These are phyloP conservation scores for Poecilia gillii DNA, from an alignment of 2,797 vertebrate species.

Conservation along the genomic window DNA sequence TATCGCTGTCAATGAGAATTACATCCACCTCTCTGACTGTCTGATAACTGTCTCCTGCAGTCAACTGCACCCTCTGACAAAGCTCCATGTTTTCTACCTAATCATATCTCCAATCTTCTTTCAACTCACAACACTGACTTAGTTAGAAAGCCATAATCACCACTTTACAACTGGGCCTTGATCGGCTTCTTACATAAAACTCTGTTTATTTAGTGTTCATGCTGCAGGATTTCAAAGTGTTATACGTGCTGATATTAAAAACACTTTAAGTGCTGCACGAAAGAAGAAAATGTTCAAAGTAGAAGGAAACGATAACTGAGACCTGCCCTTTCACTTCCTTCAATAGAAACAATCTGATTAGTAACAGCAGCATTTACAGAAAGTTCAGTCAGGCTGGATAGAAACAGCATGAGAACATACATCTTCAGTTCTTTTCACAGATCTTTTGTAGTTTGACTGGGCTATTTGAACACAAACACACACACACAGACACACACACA, in stretches of 20 bases:
- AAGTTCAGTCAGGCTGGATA: neutral
- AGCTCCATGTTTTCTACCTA: conserved; percentile 16
- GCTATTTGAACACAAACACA: neutral
- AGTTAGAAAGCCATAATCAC: neutral
- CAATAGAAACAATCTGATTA: conserved; percentile 46
- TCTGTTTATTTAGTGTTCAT: neutral
- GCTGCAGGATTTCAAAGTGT: neutral
- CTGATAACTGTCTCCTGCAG: neutral
- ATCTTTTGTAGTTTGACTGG: neutral
- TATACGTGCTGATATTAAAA: neutral
- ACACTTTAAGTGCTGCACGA: neutral
- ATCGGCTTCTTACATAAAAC: neutral
- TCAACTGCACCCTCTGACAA: conserved; percentile 2
- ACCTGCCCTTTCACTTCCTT: conserved; percentile 79
- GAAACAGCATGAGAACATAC: neutral
- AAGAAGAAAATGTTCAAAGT: conserved; percentile 51
- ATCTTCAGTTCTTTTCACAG: neutral
- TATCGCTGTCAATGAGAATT: conserved; percentile 4
- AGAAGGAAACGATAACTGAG: conserved; percentile 72
- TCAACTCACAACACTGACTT: neutral
- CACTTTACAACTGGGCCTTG: neutral
- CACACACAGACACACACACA: no score
- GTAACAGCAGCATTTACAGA: conserved; percentile 36
- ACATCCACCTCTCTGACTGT: conserved; percentile 5
- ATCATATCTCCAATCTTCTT: conserved; percentile 13